Base-by-base conservation (phyloP, 2,113 vertebrate genomes). In the Monopterus albus region DNA sequence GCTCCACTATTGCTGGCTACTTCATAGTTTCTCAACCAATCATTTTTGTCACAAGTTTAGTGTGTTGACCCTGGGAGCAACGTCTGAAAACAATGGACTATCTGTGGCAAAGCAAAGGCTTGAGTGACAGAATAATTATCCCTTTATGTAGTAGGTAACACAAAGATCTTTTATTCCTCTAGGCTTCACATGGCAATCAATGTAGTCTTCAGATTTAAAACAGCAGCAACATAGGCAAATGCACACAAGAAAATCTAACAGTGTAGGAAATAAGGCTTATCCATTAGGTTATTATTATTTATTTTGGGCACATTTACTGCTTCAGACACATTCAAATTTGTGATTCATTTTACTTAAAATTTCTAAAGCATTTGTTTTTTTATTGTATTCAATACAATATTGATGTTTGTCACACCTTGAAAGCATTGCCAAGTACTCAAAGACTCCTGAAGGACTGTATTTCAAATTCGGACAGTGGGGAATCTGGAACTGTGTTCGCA, bases 41-140 rank as follows among this genome's bases (percentile, higher is more conserved):
- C 74, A 83, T 66, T 63, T 62, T 4, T 29, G 58, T 82, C 88
- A 90, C 88, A 86, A 77, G 17, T 87, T 72, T 35, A 75, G 64
- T 69, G 76, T 57, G 72, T 18, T 31, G 51, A 64, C 53, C 76
- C 63, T 14, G 20, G n/a, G 69, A 81, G 66, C 55, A 55, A 55
- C 78, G 63, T 82, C 56, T 52, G 59, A 79, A 83, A 73, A 67
- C 56, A 20, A 21, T 65, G 82, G 75, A 83, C 72, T 55, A 75
- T 85, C 81, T 36, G 10, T 9, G 59, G 59, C 18, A 25, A 49
- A 52, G 59, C 65, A 46, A 59, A 67, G 55, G 33, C 75, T 66
- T 84, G 86, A 89, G 39, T 82, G 89, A 87, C 88, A 72, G 85
- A 73, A 75, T 87, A 83, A 90, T 88, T 91, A 79, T 73, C 21